Evolutionary conservation across 1,140 invertebrate species (phyloP), one percentile per base, ranked within the genome.

Genomic region (Meloidogyne hapla): DNA sequence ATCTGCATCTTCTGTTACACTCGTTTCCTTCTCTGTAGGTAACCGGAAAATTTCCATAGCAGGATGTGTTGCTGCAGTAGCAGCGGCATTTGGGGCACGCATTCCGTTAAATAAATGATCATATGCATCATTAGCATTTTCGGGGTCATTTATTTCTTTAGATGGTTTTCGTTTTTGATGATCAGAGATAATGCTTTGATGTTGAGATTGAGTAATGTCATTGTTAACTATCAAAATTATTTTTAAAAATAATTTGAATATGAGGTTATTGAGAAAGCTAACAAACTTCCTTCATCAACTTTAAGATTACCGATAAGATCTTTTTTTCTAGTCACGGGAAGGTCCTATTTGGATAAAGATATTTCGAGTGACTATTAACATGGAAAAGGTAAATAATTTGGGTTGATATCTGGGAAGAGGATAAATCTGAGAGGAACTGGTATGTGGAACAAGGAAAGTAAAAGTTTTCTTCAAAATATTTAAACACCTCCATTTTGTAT

Each of bases 1-100:
- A 18, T 40, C 70, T 23, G 56, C 28, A n/a, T 28, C 28, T n/a
- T 70, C 40, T 28, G 18, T 64, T 25, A 64, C 10, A 13, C 21
- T 25, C 38, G 56, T 40, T 73, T 73, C 56, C 12, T 61, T 62
- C 25, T 73, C 21, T 73, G 48, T 23, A 18, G 70, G 70, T 64
- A 73, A 63, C 25, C 64, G 18, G 38, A 73, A 73, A 10, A 40
- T 73, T 28, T 42, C 56, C 70, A 73, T 73, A 4, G 70, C 70
- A 13, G 56, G 26, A 18, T 73, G 70, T 28, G 40, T 64, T 62
- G 26, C 5, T 5, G 18, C n/a, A 56, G 48, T 72, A 2, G 38
- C 23, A 21, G 28, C 15, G 4, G 38, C 18, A 63, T 42, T 64
- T 69, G 10, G 40, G 28, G 70, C 64, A 33, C 23, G 23, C 56